These are phyloP conservation scores for Oncorhynchus nerka DNA, from an alignment of 2,113 vertebrate genomes.

Conservation along the genomic window DNA sequence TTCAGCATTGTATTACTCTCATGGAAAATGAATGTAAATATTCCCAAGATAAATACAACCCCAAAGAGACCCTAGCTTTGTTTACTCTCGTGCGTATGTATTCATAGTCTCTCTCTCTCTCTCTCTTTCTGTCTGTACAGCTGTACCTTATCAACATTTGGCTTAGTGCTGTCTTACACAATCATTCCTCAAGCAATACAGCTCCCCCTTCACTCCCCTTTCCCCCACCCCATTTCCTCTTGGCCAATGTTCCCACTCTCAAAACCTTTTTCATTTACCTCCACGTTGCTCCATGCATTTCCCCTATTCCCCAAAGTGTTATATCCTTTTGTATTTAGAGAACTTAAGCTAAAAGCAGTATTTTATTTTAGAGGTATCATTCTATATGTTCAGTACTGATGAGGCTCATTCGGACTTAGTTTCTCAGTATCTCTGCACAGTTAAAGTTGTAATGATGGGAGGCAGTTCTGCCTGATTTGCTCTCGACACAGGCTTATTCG, in stretches of 20 bases:
- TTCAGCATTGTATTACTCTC: constrained; percentile 42
- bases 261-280: constrained; percentile 45
- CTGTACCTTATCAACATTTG: constrained; percentile 66
- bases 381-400: too few relatives aligned
- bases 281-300: constrained; percentile 17
- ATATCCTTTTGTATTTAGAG: not conserved
- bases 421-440: too few relatives aligned
- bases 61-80: not conserved
- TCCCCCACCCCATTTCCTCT: constrained; percentile 53
- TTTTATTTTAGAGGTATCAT: not conserved
- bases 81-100: constrained; percentile 37
- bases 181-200: constrained; percentile 43
- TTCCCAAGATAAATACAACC: constrained; percentile 5
- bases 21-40: constrained; percentile 18
- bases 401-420: too few relatives aligned
- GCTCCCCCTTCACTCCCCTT: constrained; percentile 21
- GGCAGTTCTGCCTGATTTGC: too few relatives aligned
- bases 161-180: constrained; percentile 53
- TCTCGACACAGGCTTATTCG: too few relatives aligned
- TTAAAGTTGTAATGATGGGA: too few relatives aligned
- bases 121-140: constrained; percentile 49
- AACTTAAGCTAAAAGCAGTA: not conserved
- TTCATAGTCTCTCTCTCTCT: constrained; percentile 30
- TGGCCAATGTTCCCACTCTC: constrained; percentile 29
- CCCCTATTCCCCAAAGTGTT: not conserved